Base-by-base conservation (phyloP, 1,140 invertebrate genomes). In the Formica exsecta region DNA sequence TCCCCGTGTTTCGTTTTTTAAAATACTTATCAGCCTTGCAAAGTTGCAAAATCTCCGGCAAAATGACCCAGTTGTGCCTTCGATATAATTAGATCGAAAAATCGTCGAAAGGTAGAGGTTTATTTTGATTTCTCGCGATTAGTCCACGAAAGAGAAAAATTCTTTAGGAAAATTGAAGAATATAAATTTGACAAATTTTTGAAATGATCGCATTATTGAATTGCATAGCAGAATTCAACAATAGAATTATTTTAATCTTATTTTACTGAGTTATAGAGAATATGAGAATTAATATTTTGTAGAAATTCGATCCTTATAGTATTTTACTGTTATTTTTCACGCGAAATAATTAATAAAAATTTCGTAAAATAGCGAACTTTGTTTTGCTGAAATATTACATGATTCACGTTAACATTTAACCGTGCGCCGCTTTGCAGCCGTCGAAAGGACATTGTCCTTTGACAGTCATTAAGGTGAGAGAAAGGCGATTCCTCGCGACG, bases 41-140 rank as follows among this genome's bases (percentile, higher is more conserved):
- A 41, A 65, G 87, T 90, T 92, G 90, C 87, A 88, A 89, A 91
- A 91, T 29, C 86, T 89, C 87, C 85, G 89, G 85, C 92, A 93
- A 93, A 90, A 91, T 93, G 92, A 93, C 91, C 92, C 86, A 93
- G 89, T 93, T 93, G 70, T 75, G 85, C 74, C 44, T 84, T 86
- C 57, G 74, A 48, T 84, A 59, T 73, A 90, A 90, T 80, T 92
- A 89, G 86, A 83, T 87, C 88, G 87, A 22, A 61, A 65, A 87
- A 86, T 57, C 54, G 41, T 22, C 16, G 36, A 16, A 9, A 38
- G 38, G 9, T 71, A 59, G 48, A 41, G 9, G 6, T 83, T 19
- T 3, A 16, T 38, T 5, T 29, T 70, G 6, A 16, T 22, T 8
- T 64, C 65, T 54, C 0, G 9, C 19, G 54, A 73, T 36, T 51